Conservation (phyloP, 2,113 vertebrate species). For the Salvelinus fontinalis region DNA sequence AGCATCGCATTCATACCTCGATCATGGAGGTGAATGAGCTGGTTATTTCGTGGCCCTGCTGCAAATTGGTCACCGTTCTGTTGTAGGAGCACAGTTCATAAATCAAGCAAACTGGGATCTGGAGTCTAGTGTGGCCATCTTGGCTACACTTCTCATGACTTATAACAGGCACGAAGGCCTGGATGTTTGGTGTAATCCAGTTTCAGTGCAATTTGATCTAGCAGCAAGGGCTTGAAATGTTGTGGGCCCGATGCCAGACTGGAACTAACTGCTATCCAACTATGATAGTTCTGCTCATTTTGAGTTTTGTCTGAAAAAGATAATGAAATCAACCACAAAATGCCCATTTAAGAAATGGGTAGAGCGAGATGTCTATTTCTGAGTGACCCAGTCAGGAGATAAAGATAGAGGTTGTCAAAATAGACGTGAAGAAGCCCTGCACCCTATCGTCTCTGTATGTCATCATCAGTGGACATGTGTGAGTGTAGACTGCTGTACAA, state of each 20-base stretch:
- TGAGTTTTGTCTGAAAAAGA: background rate
- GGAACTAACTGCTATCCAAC: background rate
- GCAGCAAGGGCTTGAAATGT: background rate
- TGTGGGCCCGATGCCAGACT: background rate
- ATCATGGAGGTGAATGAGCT: too few relatives aligned
- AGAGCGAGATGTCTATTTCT: too few relatives aligned
- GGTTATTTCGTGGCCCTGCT: too few relatives aligned
- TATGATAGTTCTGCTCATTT: background rate
- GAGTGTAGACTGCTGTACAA: too few relatives aligned
- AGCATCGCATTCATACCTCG: background rate
- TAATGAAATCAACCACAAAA: background rate
- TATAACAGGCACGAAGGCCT: background rate
- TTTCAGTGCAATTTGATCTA: constrained; percentile 2
- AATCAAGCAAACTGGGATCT: background rate
- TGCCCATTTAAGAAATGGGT: too few relatives aligned
- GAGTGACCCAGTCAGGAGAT: too few relatives aligned
- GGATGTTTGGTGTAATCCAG: background rate
- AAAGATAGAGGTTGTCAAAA: too few relatives aligned
- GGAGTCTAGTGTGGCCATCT: background rate
- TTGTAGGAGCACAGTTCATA: too few relatives aligned
- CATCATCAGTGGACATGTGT: too few relatives aligned
- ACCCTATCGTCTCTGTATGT: too few relatives aligned
- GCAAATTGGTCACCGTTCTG: too few relatives aligned
- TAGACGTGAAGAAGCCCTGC: too few relatives aligned
- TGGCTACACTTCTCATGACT: background rate